phyloP scores from a whole-genome alignment of 2,888 invertebrate species.

The Andricus curvator region DNA sequence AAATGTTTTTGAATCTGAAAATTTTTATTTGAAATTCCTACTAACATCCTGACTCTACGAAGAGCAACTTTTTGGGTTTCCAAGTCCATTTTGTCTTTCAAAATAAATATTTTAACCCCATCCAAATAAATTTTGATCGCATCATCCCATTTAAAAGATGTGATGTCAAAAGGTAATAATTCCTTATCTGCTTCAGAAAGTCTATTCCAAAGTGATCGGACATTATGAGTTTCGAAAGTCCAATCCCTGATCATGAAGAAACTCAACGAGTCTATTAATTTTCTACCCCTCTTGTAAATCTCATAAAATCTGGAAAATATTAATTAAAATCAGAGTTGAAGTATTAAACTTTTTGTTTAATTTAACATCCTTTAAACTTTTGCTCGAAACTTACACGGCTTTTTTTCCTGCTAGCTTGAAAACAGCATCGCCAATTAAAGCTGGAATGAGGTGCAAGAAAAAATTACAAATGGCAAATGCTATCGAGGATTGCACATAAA shows the following conservation, averaged over 20 bases:
- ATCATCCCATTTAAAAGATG: slow-evolving; percentile 84
- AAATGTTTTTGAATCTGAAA: background rate
- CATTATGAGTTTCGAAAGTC: slow-evolving; percentile 85
- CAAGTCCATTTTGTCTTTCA: background rate
- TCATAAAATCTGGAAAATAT: slow-evolving; percentile 80
- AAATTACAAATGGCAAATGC: slow-evolving; percentile 3
- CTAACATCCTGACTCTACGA: slow-evolving; percentile 1
- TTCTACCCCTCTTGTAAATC: slow-evolving; percentile 81
- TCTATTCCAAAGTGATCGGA: slow-evolving; percentile 79
- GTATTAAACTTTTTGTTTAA: too few relatives aligned
- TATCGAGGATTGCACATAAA: background rate
- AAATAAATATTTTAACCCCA: background rate
- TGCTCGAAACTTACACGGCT: background rate
- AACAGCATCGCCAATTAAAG: background rate
- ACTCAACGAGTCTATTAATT: slow-evolving; percentile 82
- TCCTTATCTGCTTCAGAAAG: slow-evolving; percentile 81
- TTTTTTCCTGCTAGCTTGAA: background rate
- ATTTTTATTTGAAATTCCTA: background rate
- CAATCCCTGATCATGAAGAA: slow-evolving; percentile 89
- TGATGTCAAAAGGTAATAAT: slow-evolving; percentile 85
- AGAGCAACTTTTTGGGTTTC: background rate
- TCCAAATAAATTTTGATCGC: background rate
- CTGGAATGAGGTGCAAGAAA: slow-evolving; percentile 14
- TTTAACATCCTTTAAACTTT: too few relatives aligned
- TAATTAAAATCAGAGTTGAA: background rate